Conservation (phyloP, 2,113 vertebrate genomes). For the Aleadryas rufinucha region DNA sequence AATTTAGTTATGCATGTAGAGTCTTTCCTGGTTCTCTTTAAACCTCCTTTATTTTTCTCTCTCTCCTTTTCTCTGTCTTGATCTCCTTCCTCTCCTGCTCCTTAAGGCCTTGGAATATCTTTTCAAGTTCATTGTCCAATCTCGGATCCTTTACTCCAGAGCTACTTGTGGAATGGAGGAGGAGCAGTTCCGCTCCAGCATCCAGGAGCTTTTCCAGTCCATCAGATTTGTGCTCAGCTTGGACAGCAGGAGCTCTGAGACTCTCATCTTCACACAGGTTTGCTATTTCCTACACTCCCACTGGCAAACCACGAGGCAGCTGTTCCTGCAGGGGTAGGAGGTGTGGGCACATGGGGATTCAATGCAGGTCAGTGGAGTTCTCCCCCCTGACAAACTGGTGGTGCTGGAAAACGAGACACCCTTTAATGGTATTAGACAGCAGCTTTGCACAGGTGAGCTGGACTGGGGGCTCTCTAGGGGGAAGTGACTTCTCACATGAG, state of each 20-base stretch:
- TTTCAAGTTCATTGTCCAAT: constrained; percentile 98
- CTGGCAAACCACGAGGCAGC: background rate
- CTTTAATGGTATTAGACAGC: background rate
- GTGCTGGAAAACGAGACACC: background rate
- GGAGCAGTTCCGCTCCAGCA: constrained; percentile 90
- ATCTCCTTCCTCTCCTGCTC: constrained; percentile 24
- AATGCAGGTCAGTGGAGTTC: background rate
- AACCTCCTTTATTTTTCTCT: constrained; percentile 55
- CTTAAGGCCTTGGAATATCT: constrained; percentile 94
- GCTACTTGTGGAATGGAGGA: constrained; percentile 97
- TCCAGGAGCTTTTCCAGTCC: constrained; percentile 97
- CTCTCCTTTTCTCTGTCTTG: constrained; percentile 29
- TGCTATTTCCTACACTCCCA: constrained; percentile 8
- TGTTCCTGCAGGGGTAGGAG: background rate
- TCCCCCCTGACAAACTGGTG: background rate
- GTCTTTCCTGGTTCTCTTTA: constrained; percentile 21
- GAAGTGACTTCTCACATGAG: background rate
- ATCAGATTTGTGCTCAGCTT: constrained; percentile 96
- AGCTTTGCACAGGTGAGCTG: background rate
- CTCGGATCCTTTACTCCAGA: constrained; percentile 93
- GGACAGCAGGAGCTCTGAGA: constrained; percentile 95
- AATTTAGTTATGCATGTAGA: background rate
- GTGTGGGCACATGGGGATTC: background rate
- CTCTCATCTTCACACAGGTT: constrained; percentile 96
- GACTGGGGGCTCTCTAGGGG: background rate